Conservation (phyloP, 2,888 invertebrate species). For the Amphipyra berbera region DNA sequence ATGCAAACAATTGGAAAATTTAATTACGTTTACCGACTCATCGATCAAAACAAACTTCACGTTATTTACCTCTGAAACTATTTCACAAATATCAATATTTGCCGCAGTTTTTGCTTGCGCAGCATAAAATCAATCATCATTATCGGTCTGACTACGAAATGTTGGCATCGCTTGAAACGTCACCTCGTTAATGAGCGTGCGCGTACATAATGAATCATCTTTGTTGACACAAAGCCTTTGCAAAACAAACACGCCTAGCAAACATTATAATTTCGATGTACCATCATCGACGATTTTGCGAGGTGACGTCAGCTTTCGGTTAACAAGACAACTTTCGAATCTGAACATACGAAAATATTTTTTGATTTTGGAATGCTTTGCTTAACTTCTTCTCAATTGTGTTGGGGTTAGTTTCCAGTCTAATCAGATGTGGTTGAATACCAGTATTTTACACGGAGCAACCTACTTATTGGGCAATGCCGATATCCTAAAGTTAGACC, state of each 20-base stretch:
- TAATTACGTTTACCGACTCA: conserved; percentile 15
- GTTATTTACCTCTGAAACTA: conserved; percentile 17
- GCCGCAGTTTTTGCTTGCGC: conserved; percentile 22
- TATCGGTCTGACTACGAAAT: conserved; percentile 28
- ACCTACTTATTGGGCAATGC: too few relatives aligned
- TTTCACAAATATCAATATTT: conserved; percentile 28
- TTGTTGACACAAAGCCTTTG: conserved; percentile 60
- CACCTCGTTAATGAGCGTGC: conserved; percentile 65
- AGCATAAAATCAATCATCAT: conserved; percentile 53
- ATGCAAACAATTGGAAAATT: not conserved
- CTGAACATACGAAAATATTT: not conserved
- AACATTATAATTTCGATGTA: conserved; percentile 50
- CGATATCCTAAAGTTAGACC: too few relatives aligned
- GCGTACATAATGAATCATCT: conserved; percentile 70
- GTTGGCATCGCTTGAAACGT: conserved; percentile 42
- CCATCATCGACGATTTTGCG: conserved; percentile 22
- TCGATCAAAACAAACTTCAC: conserved; percentile 17
- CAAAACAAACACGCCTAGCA: conserved; percentile 53
- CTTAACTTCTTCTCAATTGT: too few relatives aligned
- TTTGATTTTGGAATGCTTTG: too few relatives aligned
- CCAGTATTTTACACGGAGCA: too few relatives aligned
- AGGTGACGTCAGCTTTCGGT: conserved; percentile 30
- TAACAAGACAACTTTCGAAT: not conserved
- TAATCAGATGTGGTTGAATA: too few relatives aligned
- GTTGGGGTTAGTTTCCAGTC: too few relatives aligned